phyloP scores from a whole-genome alignment of 2,888 invertebrate species.

The Clusia tigrina region DNA sequence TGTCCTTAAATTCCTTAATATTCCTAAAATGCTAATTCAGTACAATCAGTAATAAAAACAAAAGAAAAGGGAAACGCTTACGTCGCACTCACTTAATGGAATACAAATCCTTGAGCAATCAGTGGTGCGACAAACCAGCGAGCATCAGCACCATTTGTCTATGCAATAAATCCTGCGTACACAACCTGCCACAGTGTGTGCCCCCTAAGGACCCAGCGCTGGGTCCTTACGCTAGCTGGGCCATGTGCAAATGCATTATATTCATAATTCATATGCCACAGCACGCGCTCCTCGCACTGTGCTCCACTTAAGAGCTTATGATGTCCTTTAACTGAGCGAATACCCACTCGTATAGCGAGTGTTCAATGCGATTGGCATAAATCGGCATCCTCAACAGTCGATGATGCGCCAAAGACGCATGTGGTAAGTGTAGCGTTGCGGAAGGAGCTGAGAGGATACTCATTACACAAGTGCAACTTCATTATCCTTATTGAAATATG shows the following conservation, averaged over 20 bases:
- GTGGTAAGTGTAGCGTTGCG: not conserved
- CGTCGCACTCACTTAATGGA: slow-evolving; percentile 3
- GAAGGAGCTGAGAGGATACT: not conserved
- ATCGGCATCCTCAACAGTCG: not conserved
- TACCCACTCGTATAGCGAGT: not conserved
- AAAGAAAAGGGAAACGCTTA: slow-evolving; percentile 8
- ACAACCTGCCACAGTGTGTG: no score
- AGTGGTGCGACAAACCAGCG: not conserved
- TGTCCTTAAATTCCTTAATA: slow-evolving; percentile 6
- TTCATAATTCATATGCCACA: slow-evolving; percentile 43
- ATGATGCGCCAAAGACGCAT: slow-evolving; percentile 2
- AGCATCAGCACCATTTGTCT: not conserved
- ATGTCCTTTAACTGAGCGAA: slow-evolving; percentile 19
- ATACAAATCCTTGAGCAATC: not conserved
- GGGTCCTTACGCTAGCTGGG: not conserved
- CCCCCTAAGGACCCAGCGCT: no score
- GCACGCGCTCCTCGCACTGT: slow-evolving; percentile 37
- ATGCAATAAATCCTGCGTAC: no score
- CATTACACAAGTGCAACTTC: slow-evolving; percentile 13
- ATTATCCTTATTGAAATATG: slow-evolving; percentile 24
- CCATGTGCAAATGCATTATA: not conserved
- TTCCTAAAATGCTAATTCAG: not conserved
- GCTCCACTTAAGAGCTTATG: slow-evolving; percentile 42
- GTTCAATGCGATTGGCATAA: not conserved
- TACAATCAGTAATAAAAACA: slow-evolving; percentile 13